phyloP scores from a whole-genome alignment of 2,888 invertebrate species.

The Xylocampa areola region DNA sequence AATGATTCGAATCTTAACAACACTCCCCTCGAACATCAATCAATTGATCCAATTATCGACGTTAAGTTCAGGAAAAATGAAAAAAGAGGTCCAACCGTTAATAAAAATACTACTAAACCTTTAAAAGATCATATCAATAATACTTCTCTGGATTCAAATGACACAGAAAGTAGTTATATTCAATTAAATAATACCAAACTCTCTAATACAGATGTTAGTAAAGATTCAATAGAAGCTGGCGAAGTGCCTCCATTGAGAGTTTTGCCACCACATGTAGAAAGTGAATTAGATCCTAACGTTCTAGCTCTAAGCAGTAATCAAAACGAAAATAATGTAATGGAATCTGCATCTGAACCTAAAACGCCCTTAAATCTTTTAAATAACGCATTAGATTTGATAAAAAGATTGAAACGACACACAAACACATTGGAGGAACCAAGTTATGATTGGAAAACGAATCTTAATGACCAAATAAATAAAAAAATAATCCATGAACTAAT shows the following conservation, averaged over 20 bases:
- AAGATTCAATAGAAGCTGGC: not conserved
- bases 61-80: constrained; percentile 8
- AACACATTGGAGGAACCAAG: not conserved
- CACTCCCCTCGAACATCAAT: not conserved
- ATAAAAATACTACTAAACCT: not conserved
- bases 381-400: constrained; percentile 14
- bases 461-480: not conserved
- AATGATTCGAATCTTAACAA: not conserved
- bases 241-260: constrained; percentile 3
- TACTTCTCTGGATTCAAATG: not conserved
- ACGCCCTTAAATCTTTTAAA: constrained; percentile 2
- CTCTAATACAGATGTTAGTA: not conserved
- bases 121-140: not conserved
- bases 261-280: constrained; percentile 2
- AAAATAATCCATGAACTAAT: no score
- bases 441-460: not conserved
- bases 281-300: not conserved
- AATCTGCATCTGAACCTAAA: not conserved
- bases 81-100: no score
- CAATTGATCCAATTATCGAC: not conserved
- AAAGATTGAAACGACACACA: constrained; percentile 18
- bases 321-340: not conserved
- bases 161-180: not conserved
- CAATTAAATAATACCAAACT: not conserved
- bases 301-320: not conserved